Evolutionary conservation across 2,888 invertebrate species (phyloP), one percentile per base, ranked within the genome.

Genomic region (Neoscelio sp.): DNA sequence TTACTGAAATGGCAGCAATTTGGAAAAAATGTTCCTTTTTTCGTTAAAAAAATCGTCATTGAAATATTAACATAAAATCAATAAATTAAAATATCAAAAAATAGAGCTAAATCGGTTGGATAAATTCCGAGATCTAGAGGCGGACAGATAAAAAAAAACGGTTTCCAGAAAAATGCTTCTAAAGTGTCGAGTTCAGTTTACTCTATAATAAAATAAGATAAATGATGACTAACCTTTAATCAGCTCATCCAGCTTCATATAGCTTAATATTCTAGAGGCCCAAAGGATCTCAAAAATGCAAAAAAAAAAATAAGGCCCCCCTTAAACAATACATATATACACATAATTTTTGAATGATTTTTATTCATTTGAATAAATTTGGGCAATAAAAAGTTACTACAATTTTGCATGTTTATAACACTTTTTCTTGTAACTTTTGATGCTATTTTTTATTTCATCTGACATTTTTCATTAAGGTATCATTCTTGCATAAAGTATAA

Each of bases 81-180:
- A 56, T 52, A 54, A 68, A 68, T 23, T 56, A 13, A 56, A 56
- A 17, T 56, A 68, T 46, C 46, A 54, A 71, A 71, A 50, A 71
- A 60, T 8, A 26, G 15, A 48, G 42, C 46, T 13, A 70, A 58
- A 70, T 70, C 48, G 70, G 46, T 58, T 44, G 18, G 23, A 50
- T 60, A 71, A 44, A 50, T 58, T n/a, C 60, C 50, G 60, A 70
- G 40, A 60, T 60, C 42, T 60, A 7, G 10, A 40, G 30, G 38
- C 67, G 15, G 44, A 46, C 40, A 73, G 64, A 7, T 64, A 8
- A 30, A 54, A 73, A 73, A 74, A 56, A 10, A 44, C 30, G 33
- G 18, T 35, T 54, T 70, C 28, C 52, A 71, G 62, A 38, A 56
- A 46, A 67, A 67, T 13, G 17, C 17, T 20, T 52, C 44, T 65